A percentile compares a stretch with the other conserved stretches of the same genome.
Evolutionary conservation across 2,797 vertebrate species (phyloP).

Genomic region (Setipinna tenuifilis): DNA sequence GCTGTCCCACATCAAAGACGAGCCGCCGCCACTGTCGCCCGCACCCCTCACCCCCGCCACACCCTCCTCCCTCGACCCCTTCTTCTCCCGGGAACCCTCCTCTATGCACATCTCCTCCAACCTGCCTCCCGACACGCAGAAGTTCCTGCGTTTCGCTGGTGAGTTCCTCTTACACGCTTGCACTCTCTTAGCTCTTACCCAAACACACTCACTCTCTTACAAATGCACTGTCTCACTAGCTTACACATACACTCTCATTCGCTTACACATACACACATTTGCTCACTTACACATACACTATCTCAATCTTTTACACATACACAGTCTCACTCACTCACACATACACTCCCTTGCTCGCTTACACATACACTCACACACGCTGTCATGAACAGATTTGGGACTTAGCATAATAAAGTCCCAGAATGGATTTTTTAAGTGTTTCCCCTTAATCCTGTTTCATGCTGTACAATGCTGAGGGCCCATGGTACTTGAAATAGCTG

Average conservation of each 20-base stretch:
- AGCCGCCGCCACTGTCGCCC: slow-evolving; percentile 81
- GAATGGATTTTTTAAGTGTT: background rate
- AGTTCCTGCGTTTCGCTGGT: slow-evolving; percentile 95
- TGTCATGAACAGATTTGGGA: background rate
- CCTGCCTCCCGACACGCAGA: slow-evolving; percentile 93
- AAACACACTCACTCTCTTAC: background rate
- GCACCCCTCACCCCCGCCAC: slow-evolving; percentile 92
- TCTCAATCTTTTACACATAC: too few species aligned
- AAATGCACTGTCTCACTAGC: too few species aligned
- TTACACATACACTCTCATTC: too few species aligned
- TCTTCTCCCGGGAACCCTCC: slow-evolving; percentile 93
- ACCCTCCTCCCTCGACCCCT: slow-evolving; percentile 91
- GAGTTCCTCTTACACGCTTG: slow-evolving; percentile 39
- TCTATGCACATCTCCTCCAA: slow-evolving; percentile 97
- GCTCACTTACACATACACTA: too few species aligned
- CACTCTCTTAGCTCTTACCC: background rate
- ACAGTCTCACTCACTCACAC: too few species aligned
- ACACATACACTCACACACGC: too few species aligned
- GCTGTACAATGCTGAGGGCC: background rate
- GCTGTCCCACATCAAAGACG: slow-evolving; percentile 83
- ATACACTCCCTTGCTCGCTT: too few species aligned
- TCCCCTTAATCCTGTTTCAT: background rate
- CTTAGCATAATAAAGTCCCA: background rate
- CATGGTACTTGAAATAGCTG: background rate
- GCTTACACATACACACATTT: too few species aligned